Evolutionary conservation across 2,797 vertebrate species (phyloP).

Genomic region (Acanthopagrus latus): DNA sequence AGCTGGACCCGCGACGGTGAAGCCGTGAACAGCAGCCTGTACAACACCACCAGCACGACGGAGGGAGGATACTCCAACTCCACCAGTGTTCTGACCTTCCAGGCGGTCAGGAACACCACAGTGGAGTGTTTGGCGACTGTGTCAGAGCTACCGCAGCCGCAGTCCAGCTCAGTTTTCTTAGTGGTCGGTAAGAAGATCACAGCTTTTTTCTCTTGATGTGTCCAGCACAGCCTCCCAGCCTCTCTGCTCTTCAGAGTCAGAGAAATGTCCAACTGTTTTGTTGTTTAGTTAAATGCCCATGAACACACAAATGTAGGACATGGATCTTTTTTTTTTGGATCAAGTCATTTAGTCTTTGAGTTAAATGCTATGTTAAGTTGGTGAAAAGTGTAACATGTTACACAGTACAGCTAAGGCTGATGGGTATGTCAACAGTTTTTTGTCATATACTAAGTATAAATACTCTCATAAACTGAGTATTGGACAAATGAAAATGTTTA

Average conservation of each 20-base stretch:
- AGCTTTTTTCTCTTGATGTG: background rate
- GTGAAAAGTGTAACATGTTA: too few species aligned
- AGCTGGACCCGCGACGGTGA: conserved; percentile 72
- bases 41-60: conserved; percentile 67
- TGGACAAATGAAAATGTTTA: too few species aligned
- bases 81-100: conserved; percentile 72
- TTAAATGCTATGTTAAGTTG: too few species aligned
- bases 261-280: background rate
- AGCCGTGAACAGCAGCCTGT: conserved; percentile 46
- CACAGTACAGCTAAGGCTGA: too few species aligned
- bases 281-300: too few species aligned
- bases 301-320: too few species aligned
- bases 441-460: too few species aligned
- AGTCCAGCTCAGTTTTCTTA: conserved; percentile 69
- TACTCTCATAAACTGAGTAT: too few species aligned
- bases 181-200: conserved; percentile 74
- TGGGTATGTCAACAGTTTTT: too few species aligned
- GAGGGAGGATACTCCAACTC: conserved; percentile 66
- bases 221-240: background rate
- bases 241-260: background rate
- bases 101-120: conserved; percentile 47
- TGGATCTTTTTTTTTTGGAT: too few species aligned
- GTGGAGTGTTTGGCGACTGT: conserved; percentile 75
- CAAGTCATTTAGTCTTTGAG: too few species aligned
- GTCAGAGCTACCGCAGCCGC: conserved; percentile 46